A percentile compares a stretch with the other conserved stretches of the same genome.
Evolutionary conservation across 2,113 vertebrate genomes (phyloP).

Genomic region (Plecturocebus donacophilus): DNA sequence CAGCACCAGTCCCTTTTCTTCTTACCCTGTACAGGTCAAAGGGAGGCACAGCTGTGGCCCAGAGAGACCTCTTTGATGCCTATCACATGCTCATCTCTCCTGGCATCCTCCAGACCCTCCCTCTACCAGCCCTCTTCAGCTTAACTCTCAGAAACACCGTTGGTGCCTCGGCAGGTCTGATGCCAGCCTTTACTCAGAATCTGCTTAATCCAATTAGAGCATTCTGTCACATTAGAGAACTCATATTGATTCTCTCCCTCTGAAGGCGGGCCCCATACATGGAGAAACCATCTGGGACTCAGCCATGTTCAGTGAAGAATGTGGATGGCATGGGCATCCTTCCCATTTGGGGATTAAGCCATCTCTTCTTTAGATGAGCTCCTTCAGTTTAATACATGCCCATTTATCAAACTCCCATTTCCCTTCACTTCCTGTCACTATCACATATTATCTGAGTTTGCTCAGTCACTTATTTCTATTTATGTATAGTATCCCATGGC

Average conservation of each 20-base stretch:
- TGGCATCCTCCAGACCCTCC: background rate
- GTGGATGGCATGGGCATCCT: background rate
- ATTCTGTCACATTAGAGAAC: background rate
- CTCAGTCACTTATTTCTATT: background rate
- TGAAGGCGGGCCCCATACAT: background rate
- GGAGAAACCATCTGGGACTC: background rate
- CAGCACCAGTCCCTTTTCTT: fast-evolving
- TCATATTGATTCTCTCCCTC: background rate
- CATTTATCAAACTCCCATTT: background rate
- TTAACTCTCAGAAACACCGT: background rate
- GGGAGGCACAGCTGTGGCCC: background rate
- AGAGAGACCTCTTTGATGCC: background rate
- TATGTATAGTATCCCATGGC: background rate
- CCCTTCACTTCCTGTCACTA: background rate
- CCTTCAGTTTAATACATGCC: background rate
- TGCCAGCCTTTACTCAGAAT: background rate
- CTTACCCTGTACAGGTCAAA: background rate
- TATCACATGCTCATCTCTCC: background rate
- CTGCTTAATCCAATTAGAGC: background rate
- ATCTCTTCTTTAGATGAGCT: background rate
- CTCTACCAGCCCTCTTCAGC: background rate
- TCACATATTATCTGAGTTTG: background rate
- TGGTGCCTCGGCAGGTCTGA: background rate
- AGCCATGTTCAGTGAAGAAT: background rate
- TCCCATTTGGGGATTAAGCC: background rate